Evolutionary conservation across 1,140 invertebrate species (phyloP).

Genomic region (Nymphalis io): DNA sequence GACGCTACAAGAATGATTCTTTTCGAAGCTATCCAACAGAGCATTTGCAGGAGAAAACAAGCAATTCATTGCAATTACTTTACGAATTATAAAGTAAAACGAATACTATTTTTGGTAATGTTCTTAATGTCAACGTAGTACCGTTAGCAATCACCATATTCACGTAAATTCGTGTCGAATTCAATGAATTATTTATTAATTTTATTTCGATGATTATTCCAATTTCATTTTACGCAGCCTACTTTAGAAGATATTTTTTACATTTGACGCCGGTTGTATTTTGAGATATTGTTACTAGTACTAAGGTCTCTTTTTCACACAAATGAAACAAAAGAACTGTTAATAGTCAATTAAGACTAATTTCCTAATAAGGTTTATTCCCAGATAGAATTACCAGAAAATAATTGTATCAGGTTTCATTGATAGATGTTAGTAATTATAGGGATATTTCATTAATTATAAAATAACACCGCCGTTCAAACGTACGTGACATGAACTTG

Average conservation of each 20-base stretch:
- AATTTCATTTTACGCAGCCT: not conserved
- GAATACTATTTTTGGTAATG: slow-evolving; percentile 49
- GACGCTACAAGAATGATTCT: slow-evolving; percentile 35
- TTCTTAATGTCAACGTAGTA: slow-evolving; percentile 41
- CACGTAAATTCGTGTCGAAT: slow-evolving; percentile 14
- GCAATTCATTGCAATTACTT: slow-evolving; percentile 44
- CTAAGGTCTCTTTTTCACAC: too few relatives aligned
- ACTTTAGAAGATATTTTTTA: not conserved
- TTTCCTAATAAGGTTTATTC: too few relatives aligned
- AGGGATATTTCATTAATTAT: slow-evolving; percentile 53
- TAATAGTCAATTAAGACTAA: too few relatives aligned
- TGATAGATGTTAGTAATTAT: slow-evolving; percentile 25
- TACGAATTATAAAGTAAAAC: slow-evolving; percentile 42
- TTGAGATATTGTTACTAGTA: too few relatives aligned
- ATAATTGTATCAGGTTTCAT: not conserved
- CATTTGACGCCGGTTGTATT: too few relatives aligned
- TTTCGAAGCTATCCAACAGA: slow-evolving; percentile 37
- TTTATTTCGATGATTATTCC: slow-evolving; percentile 8
- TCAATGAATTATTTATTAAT: slow-evolving; percentile 38
- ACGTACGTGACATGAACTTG: slow-evolving; percentile 45
- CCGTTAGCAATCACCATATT: slow-evolving; percentile 45
- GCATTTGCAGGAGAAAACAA: slow-evolving; percentile 43
- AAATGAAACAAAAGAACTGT: too few relatives aligned
- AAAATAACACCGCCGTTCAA: slow-evolving; percentile 42
- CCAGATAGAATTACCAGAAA: not conserved